Evolutionary conservation across 2,113 vertebrate species (phyloP), one percentile per base, ranked within the genome.

Genomic region (Pelmatolapia mariae): DNA sequence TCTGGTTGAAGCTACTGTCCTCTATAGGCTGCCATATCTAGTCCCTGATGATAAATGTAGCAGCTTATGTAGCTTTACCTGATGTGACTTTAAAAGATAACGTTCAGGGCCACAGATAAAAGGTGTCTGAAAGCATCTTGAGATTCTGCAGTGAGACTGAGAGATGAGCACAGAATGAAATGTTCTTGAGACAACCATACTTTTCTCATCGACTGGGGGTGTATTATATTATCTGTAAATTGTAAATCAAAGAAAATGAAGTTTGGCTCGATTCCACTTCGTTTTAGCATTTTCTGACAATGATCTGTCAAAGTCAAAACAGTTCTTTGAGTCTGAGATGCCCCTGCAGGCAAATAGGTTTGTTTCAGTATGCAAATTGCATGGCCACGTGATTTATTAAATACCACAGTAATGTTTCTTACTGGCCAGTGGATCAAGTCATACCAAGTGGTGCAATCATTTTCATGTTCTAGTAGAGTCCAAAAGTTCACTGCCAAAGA

Each of bases 1-100:
- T 93, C 66, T 92, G 93, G 95, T 89, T 91, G 81, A 87, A 91
- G 89, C 92, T 90, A 81, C 87, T 59, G 80, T 86, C 88, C 86
- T 83, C 84, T 89, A 38, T 89, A 85, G 78, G 80, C 87, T 56
- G 88, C 85, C 22, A 31, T 83, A 86, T 56, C 36, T n/a, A 10
- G n/a, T 63, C 85, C 88, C 81, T 87, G 85, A 82, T 84, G 66
- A 84, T 82, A 86, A 61, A 56, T 13, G 71, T 43, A 89, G 89
- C 89, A 84, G 90, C 87, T 18, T 7, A 33, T 18, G 80, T 61
- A 82, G 88, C 78, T 88, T 88, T 31, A 89, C 92, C 89, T 86
- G 89, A 89, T 73, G 91, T 86, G 85, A 90, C 93, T 89, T 53
- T 81, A 80, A 13, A 36, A 85, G 45, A 84, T 79, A 22, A 12